Evolutionary conservation across 2,113 vertebrate genomes (phyloP), one percentile per base, ranked within the genome.

Genomic region (Pampusana beccarii): DNA sequence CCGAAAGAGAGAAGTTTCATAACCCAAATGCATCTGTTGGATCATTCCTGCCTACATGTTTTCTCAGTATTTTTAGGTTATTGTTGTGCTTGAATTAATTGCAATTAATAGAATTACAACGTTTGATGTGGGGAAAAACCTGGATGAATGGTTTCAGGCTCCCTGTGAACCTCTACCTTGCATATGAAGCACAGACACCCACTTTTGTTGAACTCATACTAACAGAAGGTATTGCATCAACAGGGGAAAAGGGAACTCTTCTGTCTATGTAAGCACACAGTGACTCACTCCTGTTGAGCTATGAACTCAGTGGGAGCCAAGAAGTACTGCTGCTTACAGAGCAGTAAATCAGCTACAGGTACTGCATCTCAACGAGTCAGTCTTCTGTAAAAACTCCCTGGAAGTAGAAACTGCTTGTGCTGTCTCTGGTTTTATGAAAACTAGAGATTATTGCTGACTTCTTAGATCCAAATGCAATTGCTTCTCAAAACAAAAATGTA

Each of bases 31-130:
- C 26, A 85, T 40, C 19, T 57, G n/a, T 61, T 82, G 24, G 48
- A 90, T 66, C 19, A 70, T 38, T 95, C 42, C 38, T 50, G 9
- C 40, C 82, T 80, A 3, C 25, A 53, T 10, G 5, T 85, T 85
- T 91, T 75, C 42, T 48, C 81, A 15, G 21, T 56, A 74, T 51
- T 70, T 88, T 86, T 48, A 57, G 26, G 16, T 21, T 40, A 58
- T 31, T 54, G 23, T 33, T 71, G 64, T 40, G 26, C 34, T 88
- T 40, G 18, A 86, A 95, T 88, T 77, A 93, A 90, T 51, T 60
- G 21, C 53, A 75, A 50, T 90, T 90, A 81, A 36, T 83, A 65
- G 16, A 77, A 88, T 83, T 44, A 65, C 34, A 65, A 8, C 14
- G 16, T 64, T 69, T 92, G 79, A 93, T 60, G 46, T 69, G n/a